phyloP scores from a whole-genome alignment of 2,797 vertebrate species.

The Fistularia tabacaria region DNA sequence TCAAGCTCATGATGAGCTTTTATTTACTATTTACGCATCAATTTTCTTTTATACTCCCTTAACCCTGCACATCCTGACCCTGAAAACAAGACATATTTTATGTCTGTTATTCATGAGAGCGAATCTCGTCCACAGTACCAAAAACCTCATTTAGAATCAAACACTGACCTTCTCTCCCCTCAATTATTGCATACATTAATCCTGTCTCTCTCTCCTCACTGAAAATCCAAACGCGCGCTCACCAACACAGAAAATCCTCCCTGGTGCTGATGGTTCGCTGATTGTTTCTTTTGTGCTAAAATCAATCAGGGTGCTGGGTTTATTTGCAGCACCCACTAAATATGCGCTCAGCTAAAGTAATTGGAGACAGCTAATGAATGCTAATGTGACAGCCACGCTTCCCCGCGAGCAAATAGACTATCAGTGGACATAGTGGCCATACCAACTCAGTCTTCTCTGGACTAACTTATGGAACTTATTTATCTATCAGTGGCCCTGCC shows the following conservation, averaged over 20 bases:
- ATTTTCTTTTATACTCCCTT: background rate
- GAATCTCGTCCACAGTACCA: slow-evolving; percentile 35
- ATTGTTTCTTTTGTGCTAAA: slow-evolving; percentile 41
- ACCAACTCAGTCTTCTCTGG: background rate
- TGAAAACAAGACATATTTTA: slow-evolving; percentile 27
- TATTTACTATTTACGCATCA: background rate
- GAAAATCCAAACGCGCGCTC: slow-evolving; percentile 7
- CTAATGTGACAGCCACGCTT: slow-evolving; percentile 7
- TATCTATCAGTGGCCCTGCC: slow-evolving; percentile 1
- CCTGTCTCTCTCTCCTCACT: slow-evolving; percentile 19
- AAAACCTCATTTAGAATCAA: slow-evolving; percentile 40
- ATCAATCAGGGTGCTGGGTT: slow-evolving; percentile 33
- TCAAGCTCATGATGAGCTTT: no score
- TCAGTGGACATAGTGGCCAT: background rate
- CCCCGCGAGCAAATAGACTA: background rate
- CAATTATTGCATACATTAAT: slow-evolving; percentile 53
- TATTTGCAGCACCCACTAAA: slow-evolving; percentile 30
- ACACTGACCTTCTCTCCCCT: slow-evolving; percentile 39
- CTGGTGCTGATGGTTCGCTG: slow-evolving; percentile 24
- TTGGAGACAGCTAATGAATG: slow-evolving; percentile 19
- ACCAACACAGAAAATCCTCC: background rate
- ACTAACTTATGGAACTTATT: background rate
- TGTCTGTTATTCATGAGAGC: slow-evolving; percentile 35
- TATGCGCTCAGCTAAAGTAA: slow-evolving; percentile 22
- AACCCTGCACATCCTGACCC: slow-evolving; percentile 5